A percentile compares a stretch with the other conserved stretches of the same genome.
phyloP scores from a whole-genome alignment of 2,797 vertebrate species.

The Ptychobarbus kaznakovi region DNA sequence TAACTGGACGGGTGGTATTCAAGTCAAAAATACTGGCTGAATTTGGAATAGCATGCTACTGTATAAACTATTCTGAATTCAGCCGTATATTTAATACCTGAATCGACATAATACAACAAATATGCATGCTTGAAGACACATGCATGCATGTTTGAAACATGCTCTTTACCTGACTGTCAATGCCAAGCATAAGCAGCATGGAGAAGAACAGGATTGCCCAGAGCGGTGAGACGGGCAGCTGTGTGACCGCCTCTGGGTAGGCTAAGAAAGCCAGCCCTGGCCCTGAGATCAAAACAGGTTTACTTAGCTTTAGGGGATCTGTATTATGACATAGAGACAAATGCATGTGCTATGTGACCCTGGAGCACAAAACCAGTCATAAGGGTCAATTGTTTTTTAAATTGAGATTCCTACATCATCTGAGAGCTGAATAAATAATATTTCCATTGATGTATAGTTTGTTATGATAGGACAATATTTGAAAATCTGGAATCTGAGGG shows the following conservation, averaged over 20 bases:
- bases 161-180: slow-evolving; percentile 95
- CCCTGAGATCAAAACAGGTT: slow-evolving; percentile 74
- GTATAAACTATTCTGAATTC: not conserved
- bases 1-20: not conserved
- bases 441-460: no score
- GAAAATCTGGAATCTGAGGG: no score
- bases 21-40: not conserved
- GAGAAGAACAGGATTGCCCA: slow-evolving; percentile 98
- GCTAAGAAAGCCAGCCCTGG: slow-evolving; percentile 96
- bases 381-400: no score
- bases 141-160: not conserved
- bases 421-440: no score
- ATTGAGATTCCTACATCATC: no score
- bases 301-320: not conserved
- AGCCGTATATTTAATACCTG: not conserved
- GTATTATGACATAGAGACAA: not conserved
- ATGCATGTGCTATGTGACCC: not conserved
- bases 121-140: not conserved
- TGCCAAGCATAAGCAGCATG: slow-evolving; percentile 98
- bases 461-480: no score
- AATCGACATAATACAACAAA: no score
- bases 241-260: slow-evolving; percentile 96
- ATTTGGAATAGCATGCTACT: not conserved
- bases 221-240: slow-evolving; percentile 92
- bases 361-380: no score